Percentiles rank a stretch among this genome's conserved stretches.
Conservation (phyloP, 2,113 vertebrate genomes). For the Recurvirostra avosetta region DNA sequence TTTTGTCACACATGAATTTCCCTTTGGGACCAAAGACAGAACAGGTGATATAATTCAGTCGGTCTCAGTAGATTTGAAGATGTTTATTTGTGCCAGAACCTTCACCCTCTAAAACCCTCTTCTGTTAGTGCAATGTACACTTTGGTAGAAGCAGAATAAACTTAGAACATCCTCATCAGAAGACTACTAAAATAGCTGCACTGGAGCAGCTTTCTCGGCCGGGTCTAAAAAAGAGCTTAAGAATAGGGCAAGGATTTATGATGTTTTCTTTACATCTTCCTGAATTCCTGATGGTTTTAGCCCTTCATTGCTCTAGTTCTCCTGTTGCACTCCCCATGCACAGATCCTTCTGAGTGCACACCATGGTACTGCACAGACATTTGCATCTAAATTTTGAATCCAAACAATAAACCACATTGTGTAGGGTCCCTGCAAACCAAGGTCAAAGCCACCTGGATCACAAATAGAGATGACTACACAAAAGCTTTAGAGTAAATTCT, state of each 20-base stretch:
- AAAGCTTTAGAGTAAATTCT: neutral
- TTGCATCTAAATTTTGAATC: neutral
- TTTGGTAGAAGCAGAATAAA: neutral
- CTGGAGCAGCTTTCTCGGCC: neutral
- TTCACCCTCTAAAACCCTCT: neutral
- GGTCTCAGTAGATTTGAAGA: neutral
- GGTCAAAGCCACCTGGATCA: neutral
- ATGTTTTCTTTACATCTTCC: neutral
- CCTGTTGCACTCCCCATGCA: neutral
- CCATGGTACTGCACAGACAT: neutral
- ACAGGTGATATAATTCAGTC: neutral
- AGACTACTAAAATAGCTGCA: neutral
- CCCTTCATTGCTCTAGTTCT: neutral
- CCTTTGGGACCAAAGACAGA: neutral
- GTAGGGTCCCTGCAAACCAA: neutral
- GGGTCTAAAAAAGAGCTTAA: neutral
- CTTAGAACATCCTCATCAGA: neutral
- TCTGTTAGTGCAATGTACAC: neutral
- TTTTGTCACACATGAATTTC: slow-evolving; percentile 33
- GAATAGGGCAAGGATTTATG: neutral
- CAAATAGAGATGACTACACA: neutral
- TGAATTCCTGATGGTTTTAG: neutral
- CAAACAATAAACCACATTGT: neutral
- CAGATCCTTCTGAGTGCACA: neutral
- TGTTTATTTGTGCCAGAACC: neutral